A percentile compares a stretch with the other conserved stretches of the same genome.
phyloP scores from a whole-genome alignment of 2,797 vertebrate genomes.

The Gymnoscopelus braueri region DNA sequence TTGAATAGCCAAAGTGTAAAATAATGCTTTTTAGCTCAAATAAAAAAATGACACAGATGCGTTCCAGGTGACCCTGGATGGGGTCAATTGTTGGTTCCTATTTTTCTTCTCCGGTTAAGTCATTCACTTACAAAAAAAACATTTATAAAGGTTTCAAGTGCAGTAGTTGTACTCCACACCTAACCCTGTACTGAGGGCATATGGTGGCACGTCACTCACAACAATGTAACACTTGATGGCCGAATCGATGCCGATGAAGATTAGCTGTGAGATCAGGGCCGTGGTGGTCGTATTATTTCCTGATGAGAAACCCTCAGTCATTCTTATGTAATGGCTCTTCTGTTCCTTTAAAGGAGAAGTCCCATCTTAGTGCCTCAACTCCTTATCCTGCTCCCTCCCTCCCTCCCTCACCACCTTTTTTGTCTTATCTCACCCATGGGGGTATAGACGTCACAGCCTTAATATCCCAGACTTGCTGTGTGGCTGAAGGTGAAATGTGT shows the following conservation, averaged over 20 bases:
- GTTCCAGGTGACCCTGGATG: slow-evolving; percentile 3
- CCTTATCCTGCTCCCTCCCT: slow-evolving; percentile 1
- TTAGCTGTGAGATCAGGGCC: slow-evolving; percentile 17
- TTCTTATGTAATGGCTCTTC: slow-evolving; percentile 34
- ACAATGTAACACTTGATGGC: neutral
- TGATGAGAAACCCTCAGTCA: slow-evolving; percentile 42
- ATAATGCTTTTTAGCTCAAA: too few species aligned
- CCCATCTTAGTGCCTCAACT: neutral
- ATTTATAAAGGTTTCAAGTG: slow-evolving; percentile 10
- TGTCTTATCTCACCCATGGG: slow-evolving; percentile 18
- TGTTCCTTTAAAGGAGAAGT: slow-evolving; percentile 41
- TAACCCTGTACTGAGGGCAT: slow-evolving; percentile 20
- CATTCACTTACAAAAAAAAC: slow-evolving; percentile 26
- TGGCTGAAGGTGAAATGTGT: slow-evolving; percentile 50
- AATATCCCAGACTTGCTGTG: slow-evolving; percentile 30
- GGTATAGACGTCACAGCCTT: slow-evolving; percentile 11
- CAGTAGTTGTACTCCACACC: neutral
- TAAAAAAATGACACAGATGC: too few species aligned
- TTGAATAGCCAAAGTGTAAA: too few species aligned
- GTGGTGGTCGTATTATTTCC: slow-evolving; percentile 27
- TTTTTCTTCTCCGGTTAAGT: slow-evolving; percentile 45
- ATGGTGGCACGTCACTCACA: slow-evolving; percentile 16
- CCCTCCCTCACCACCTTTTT: neutral
- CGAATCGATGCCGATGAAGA: slow-evolving; percentile 21
- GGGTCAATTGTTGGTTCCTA: slow-evolving; percentile 34